Evolutionary conservation across 2,888 invertebrate species (phyloP).

Genomic region (Sepioteuthis lessoniana): DNA sequence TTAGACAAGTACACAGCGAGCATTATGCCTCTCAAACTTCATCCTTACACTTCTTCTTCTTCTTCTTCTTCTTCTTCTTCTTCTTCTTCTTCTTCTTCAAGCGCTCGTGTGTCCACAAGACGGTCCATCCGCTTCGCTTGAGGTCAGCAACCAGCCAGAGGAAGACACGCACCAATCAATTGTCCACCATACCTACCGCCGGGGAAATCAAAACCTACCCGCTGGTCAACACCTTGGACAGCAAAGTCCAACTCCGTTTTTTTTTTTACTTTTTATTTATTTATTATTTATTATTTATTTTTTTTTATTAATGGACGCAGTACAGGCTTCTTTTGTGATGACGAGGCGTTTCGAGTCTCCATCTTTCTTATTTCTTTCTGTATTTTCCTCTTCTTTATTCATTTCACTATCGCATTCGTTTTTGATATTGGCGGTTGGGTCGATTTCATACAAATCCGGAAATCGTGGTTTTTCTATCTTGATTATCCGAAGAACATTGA

Average conservation of each 20-base stretch:
- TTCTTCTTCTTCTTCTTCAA: background rate
- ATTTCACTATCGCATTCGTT: background rate
- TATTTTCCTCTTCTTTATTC: background rate
- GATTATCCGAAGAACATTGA: background rate
- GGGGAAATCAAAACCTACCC: background rate
- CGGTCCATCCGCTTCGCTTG: background rate
- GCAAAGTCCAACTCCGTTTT: background rate
- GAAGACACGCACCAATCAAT: constrained; percentile 10
- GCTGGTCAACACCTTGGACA: background rate
- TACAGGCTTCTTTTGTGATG: background rate
- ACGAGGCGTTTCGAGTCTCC: background rate
- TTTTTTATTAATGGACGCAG: background rate
- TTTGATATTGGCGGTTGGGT: background rate
- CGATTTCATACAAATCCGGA: background rate
- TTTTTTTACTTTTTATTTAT: background rate
- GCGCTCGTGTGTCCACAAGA: background rate
- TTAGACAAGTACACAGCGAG: background rate
- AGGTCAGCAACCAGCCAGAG: background rate
- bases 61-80: background rate
- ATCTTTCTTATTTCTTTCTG: background rate
- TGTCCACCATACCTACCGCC: constrained; percentile 21
- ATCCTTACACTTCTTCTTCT: background rate
- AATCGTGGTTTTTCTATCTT: background rate
- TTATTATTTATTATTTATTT: background rate
- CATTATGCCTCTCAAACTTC: background rate